phyloP scores from a whole-genome alignment of 1,140 invertebrate genomes.

The Antheraea mylitta region DNA sequence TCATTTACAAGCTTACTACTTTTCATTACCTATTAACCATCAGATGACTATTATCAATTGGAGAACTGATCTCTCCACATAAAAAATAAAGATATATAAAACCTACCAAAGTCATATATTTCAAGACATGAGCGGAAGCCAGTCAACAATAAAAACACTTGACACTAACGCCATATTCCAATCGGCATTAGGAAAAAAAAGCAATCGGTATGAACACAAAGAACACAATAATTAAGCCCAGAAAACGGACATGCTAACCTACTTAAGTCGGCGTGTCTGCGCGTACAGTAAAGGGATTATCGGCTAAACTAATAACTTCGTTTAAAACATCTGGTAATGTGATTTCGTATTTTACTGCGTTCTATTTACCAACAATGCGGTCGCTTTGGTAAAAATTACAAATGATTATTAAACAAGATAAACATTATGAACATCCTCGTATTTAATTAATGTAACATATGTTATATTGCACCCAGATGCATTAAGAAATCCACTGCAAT shows the following conservation, averaged over 20 bases:
- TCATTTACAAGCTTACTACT: no score
- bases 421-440: not conserved
- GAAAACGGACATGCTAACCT: conserved; percentile 51
- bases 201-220: not conserved
- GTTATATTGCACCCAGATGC: no score
- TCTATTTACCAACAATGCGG: conserved; percentile 10
- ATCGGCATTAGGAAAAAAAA: not conserved
- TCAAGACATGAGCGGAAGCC: not conserved
- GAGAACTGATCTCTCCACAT: no score
- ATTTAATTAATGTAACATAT: not conserved
- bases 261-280: conserved; percentile 56
- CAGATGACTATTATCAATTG: no score
- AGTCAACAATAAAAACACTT: not conserved
- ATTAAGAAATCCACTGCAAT: no score
- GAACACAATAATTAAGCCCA: conserved; percentile 1
- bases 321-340: conserved; percentile 42
- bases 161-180: not conserved
- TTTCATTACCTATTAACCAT: no score
- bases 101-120: no score
- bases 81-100: no score
- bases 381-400: not conserved
- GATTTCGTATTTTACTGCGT: conserved; percentile 17
- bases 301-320: conserved; percentile 27
- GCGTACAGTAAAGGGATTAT: conserved; percentile 52
- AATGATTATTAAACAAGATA: not conserved